Evolutionary conservation across 1,140 invertebrate species (phyloP), one percentile per base, ranked within the genome.

Genomic region (Ceratina calcarata): DNA sequence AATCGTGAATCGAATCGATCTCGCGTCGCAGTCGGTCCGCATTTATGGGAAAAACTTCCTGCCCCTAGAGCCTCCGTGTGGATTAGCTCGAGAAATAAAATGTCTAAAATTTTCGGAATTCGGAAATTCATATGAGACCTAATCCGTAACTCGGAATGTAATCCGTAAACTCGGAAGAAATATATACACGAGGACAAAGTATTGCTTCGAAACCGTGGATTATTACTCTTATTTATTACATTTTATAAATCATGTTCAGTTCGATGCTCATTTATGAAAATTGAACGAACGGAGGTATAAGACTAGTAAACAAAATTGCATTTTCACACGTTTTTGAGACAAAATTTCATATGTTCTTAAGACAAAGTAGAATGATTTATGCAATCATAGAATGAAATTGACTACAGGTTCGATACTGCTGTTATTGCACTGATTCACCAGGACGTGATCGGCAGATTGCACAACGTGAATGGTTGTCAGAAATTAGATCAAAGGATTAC

Each of bases 401-500:
- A 55, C 16, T 55, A n/a, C 15, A 45, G 37, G 6, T 13, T 20
- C 1, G 1, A 15, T 12, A 12, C 18, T 2, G 12, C 3, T 45
- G 8, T n/a, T 6, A 15, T 3, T 32, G 2, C 6, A 1, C 22
- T 67, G 4, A 12, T 45, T 49, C 45, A 49, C 37, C 15, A 51
- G 65, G 13, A 24, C 16, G 6, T 67, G 65, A 67, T 67, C 65
- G 8, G 65, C 20, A 20, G 45, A 67, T 67, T 24, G 13, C 22
- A 15, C 16, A 49, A 24, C 45, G 10, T 6, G 45, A 67, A 67
- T 24, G 20, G 20, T 10, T 67, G 65, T 67, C 65, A 67, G 65
- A 51, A 67, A 67, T 67, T 67, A 67, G 45, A 67, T 24, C 45
- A 67, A 67, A 67, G 65, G 45, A 27, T 49, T 67, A 18, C 20